Base-by-base conservation (phyloP, 1,140 invertebrate genomes). In the Caerostris extrusa region DNA sequence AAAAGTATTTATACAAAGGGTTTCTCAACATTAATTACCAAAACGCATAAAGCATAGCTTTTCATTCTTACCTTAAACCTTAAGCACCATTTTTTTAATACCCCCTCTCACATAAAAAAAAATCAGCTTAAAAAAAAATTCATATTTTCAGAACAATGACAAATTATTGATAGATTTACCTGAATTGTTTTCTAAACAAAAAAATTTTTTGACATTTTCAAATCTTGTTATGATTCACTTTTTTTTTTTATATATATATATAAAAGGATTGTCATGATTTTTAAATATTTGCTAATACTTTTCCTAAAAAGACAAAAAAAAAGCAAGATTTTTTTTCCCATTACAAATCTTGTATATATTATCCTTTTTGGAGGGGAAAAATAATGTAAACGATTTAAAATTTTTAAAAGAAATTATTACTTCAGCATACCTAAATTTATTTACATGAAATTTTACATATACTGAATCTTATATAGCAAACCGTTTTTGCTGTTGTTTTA, bases 1-100 rank as follows among this genome's bases (percentile, higher is more conserved):
- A 93, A 87, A 85, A 82, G 34, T 88, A 93, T 93, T 93, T 89
- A 86, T 93, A 93, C 53, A 93, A 93, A 93, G 85, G 92, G 92
- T 85, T 93, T 88, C 58, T 81, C 88, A 93, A 93, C 86, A 93
- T 69, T 71, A 88, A 88, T 64, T 56, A 17, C 55, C 55, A 64
- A 93, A 81, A 88, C 7, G 56, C 69, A 89, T 89, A 57, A 64
- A 77, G 67, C 85, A 87, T 77, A 89, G 92, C 60, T 57, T 56
- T 88, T 91, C 90, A 81, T 88, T 60, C 34, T 19, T 34, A 34
- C 34, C 34, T 34, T 34, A 34, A 34, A 81, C 92, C 60, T 55
- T 8, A 93, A 77, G 92, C 92, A 93, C 92, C 87, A 88, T 93
- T 93, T 93, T n/a, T 93, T 93, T 77, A n/a, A 77, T 77, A 19